phyloP scores from a whole-genome alignment of 1,140 invertebrate species.

The Drosophila lini region DNA sequence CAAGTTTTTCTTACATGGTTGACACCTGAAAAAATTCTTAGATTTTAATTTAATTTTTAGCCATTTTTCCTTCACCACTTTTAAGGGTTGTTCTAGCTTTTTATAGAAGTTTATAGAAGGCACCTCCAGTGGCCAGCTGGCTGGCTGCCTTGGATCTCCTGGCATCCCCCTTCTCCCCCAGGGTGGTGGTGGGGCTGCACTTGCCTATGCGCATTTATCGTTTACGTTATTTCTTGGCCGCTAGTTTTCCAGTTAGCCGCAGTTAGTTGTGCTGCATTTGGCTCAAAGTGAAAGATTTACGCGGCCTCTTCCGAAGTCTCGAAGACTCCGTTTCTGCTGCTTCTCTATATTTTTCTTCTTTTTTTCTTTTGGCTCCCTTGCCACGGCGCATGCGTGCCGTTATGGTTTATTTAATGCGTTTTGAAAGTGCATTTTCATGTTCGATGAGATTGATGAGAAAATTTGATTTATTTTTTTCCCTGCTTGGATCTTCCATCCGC shows the following conservation, averaged over 20 bases:
- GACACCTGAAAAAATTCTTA: not conserved
- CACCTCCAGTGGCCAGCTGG: constrained; percentile 57
- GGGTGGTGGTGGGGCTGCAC: constrained; percentile 48
- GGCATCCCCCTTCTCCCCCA: not conserved
- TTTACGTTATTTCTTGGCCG: constrained; percentile 80
- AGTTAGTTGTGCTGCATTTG: constrained; percentile 79
- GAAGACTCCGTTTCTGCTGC: constrained; percentile 8
- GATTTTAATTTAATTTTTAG: accelerated
- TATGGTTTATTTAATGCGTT: constrained; percentile 84
- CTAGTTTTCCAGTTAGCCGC: constrained; percentile 80
- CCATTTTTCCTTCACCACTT: not conserved
- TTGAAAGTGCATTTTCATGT: constrained; percentile 84
- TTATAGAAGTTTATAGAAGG: no score
- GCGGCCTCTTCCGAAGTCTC: constrained; percentile 55
- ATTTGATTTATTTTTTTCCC: constrained; percentile 82
- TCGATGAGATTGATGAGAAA: constrained; percentile 84
- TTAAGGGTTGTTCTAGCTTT: constrained; percentile 15
- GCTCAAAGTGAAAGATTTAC: constrained; percentile 83
- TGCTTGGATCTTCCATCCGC: constrained; percentile 8
- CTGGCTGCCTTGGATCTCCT: constrained; percentile 30
- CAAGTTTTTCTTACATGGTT: no score
- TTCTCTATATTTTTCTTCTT: constrained; percentile 6
- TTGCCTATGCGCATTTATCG: constrained; percentile 82
- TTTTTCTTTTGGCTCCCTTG: constrained; percentile 20
- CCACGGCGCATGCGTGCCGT: constrained; percentile 75